Conservation (phyloP, 2,113 vertebrate genomes). For the Lucifuga dentata region DNA sequence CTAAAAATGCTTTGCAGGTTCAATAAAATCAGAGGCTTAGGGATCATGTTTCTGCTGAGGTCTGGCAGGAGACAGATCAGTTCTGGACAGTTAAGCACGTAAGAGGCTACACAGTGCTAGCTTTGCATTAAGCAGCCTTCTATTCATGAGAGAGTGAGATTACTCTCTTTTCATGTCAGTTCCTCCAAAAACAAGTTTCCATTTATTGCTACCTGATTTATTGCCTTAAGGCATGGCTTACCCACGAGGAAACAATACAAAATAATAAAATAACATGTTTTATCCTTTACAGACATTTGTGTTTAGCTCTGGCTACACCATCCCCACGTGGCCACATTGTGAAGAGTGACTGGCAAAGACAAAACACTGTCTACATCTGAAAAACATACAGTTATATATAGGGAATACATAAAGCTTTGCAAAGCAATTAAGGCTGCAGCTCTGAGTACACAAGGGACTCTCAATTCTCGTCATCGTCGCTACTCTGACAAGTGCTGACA, state of each 20-base stretch:
- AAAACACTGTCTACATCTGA: slow-evolving; percentile 24
- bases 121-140: neutral
- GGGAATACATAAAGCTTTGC: slow-evolving; percentile 59
- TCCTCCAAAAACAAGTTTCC: neutral
- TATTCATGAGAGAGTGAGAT: slow-evolving; percentile 11
- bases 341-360: slow-evolving; percentile 38
- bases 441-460: slow-evolving; percentile 28
- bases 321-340: slow-evolving; percentile 21
- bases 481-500: slow-evolving; percentile 62
- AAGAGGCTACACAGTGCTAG: neutral
- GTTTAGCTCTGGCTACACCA: slow-evolving; percentile 33
- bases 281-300: slow-evolving; percentile 20
- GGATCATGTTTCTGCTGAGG: slow-evolving; percentile 47
- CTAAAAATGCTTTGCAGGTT: slow-evolving; percentile 33
- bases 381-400: slow-evolving; percentile 42
- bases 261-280: slow-evolving; percentile 28
- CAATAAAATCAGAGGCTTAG: slow-evolving; percentile 50
- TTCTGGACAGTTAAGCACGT: slow-evolving; percentile 46
- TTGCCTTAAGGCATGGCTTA: neutral
- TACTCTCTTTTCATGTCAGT: neutral
- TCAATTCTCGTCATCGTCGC: slow-evolving; percentile 39
- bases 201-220: slow-evolving; percentile 16
- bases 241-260: neutral
- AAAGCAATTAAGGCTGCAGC: slow-evolving; percentile 70
- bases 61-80: slow-evolving; percentile 42